Percentiles rank a stretch among this genome's conserved stretches.
Evolutionary conservation across 2,888 invertebrate species (phyloP).

Genomic region (Athalia cordata): DNA sequence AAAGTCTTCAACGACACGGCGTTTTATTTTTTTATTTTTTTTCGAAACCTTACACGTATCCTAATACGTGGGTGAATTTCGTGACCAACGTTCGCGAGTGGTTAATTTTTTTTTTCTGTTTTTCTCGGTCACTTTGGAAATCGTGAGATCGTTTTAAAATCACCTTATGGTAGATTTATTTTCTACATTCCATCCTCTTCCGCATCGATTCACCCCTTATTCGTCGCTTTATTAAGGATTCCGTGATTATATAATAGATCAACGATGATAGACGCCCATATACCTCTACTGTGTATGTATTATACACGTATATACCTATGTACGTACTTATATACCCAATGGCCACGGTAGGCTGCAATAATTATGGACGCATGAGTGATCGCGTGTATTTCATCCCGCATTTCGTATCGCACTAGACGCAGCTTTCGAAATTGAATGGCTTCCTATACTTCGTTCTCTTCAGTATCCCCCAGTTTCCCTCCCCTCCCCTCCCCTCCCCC

Average conservation of each 20-base stretch:
- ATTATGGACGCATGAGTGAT: conserved; percentile 39
- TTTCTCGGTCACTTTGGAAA: background rate
- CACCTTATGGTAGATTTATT: background rate
- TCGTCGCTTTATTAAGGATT: conserved; percentile 38
- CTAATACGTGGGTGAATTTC: no score
- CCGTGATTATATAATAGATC: conserved; percentile 38
- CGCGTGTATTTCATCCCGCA: conserved; percentile 32
- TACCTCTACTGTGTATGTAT: background rate
- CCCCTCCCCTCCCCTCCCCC: no score
- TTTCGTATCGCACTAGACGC: background rate
- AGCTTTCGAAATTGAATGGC: conserved; percentile 7
- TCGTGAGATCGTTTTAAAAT: conserved; percentile 34
- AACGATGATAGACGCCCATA: conserved; percentile 17
- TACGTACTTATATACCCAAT: no score
- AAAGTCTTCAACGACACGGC: no score
- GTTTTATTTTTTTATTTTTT: no score
- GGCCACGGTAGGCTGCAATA: conserved; percentile 8
- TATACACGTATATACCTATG: no score
- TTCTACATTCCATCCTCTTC: background rate
- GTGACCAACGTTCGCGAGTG: no score
- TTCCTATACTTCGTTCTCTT: conserved; percentile 4
- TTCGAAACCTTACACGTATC: no score
- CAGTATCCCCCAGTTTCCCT: no score
- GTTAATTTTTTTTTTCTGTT: no score
- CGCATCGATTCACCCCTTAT: background rate